Evolutionary conservation across 1,140 invertebrate genomes (phyloP).

Genomic region (Aporrectodea caliginosa): DNA sequence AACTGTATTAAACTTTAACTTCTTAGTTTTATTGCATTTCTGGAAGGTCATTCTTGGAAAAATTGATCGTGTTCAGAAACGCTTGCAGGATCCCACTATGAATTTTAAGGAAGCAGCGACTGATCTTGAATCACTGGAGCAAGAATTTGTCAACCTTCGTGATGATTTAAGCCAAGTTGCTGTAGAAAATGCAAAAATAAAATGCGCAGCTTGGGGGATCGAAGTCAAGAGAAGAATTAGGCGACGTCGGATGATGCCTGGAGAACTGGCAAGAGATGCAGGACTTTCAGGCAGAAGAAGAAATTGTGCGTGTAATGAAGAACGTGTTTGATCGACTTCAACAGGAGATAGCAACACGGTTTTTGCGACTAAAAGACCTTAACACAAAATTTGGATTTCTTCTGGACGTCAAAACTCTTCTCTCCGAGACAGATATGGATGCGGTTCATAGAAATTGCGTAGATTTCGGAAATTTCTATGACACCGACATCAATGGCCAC

Average conservation of each 20-base stretch:
- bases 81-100: slow-evolving; percentile 15
- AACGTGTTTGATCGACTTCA: slow-evolving; percentile 31
- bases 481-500: slow-evolving; percentile 27
- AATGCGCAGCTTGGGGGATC: slow-evolving; percentile 20
- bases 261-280: slow-evolving; percentile 16
- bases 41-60: slow-evolving; percentile 14
- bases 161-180: slow-evolving; percentile 12
- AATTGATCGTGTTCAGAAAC: slow-evolving; percentile 19
- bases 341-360: slow-evolving; percentile 27
- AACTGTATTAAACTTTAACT: slow-evolving; percentile 19
- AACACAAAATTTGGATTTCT: no score
- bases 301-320: slow-evolving; percentile 31
- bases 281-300: slow-evolving; percentile 27
- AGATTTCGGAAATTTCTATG: slow-evolving; percentile 28
- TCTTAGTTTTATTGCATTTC: slow-evolving; percentile 14
- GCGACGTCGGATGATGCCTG: slow-evolving; percentile 13
- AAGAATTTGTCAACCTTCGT: slow-evolving; percentile 11
- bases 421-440: slow-evolving; percentile 15
- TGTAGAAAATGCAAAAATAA: slow-evolving; percentile 7
- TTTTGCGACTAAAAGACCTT: no score
- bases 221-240: slow-evolving; percentile 22
- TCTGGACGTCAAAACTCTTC: slow-evolving; percentile 6
- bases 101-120: slow-evolving; percentile 20
- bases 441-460: slow-evolving; percentile 13
- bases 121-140: slow-evolving; percentile 24